These are phyloP conservation scores for Leucophenga montana DNA, from an alignment of 2,888 invertebrate species.

Conservation along the genomic window DNA sequence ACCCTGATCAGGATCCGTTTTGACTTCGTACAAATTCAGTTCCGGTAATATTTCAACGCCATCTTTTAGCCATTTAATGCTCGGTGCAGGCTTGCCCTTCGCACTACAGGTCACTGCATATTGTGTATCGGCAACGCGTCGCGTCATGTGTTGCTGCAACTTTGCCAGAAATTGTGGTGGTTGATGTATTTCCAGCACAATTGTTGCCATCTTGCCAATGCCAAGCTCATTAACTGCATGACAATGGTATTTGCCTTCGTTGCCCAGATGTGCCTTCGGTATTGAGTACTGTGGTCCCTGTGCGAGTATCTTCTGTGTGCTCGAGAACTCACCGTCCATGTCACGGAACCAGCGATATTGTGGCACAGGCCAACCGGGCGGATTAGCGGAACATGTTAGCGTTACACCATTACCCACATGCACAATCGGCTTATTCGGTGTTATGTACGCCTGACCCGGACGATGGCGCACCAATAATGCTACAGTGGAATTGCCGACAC, in stretches of 20 bases:
- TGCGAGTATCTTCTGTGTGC: slow-evolving; percentile 80
- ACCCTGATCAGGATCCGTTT: slow-evolving; percentile 83
- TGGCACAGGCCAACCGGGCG: slow-evolving; percentile 94
- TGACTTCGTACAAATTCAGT: slow-evolving; percentile 86
- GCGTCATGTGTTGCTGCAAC: slow-evolving; percentile 86
- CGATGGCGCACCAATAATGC: slow-evolving; percentile 88
- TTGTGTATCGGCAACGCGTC: slow-evolving; percentile 84
- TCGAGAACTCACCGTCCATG: slow-evolving; percentile 76
- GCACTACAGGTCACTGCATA: slow-evolving; percentile 89
- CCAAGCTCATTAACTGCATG: slow-evolving; percentile 93
- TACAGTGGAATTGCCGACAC: slow-evolving; percentile 86
- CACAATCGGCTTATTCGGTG: slow-evolving; percentile 87
- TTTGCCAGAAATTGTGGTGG: slow-evolving; percentile 89
- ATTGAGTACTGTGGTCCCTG: slow-evolving; percentile 89
- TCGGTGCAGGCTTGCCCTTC: slow-evolving; percentile 89
- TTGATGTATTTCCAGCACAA: slow-evolving; percentile 89
- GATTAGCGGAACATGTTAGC: slow-evolving; percentile 88
- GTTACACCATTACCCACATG: slow-evolving; percentile 88
- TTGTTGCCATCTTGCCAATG: slow-evolving; percentile 87
- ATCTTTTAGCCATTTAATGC: slow-evolving; percentile 90
- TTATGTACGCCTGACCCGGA: slow-evolving; percentile 87
- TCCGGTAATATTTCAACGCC: slow-evolving; percentile 85
- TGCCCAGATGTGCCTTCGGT: slow-evolving; percentile 86
- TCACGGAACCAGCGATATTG: slow-evolving; percentile 92
- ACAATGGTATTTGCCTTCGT: slow-evolving; percentile 92